Conservation (phyloP, 2,888 invertebrate species). For the Formica aserva region DNA sequence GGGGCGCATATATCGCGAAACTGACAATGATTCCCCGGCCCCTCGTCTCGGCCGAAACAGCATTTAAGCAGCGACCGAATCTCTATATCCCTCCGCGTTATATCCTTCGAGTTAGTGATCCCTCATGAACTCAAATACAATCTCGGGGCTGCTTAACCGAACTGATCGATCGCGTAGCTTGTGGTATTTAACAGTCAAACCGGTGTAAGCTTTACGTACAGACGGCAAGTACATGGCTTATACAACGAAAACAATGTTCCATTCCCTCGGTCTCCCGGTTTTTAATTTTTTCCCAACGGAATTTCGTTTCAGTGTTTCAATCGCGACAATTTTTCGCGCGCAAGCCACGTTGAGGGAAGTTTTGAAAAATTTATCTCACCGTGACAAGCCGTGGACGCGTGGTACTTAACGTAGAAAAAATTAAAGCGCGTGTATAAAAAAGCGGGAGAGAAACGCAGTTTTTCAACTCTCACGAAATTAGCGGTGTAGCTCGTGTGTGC, state of each 20-base stretch:
- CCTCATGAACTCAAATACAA: constrained; percentile 66
- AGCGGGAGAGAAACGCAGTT: constrained; percentile 21
- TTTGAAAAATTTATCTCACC: constrained; percentile 44
- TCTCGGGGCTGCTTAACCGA: constrained; percentile 59
- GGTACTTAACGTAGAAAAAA: constrained; percentile 47
- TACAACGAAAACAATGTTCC: background rate
- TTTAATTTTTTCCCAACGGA: background rate
- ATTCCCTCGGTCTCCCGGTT: background rate
- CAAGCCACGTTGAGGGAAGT: background rate
- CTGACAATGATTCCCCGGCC: constrained; percentile 68
- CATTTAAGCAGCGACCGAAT: constrained; percentile 56
- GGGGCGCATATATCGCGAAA: constrained; percentile 66
- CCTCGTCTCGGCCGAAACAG: constrained; percentile 44
- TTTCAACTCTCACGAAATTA: constrained; percentile 43
- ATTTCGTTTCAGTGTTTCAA: constrained; percentile 7
- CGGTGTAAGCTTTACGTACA: background rate
- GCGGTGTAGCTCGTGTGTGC: constrained; percentile 15
- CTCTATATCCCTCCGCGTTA: constrained; percentile 24
- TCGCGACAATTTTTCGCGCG: constrained; percentile 28
- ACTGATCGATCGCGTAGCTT: constrained; percentile 49
- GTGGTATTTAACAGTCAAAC: constrained; percentile 1
- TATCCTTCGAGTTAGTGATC: constrained; percentile 60
- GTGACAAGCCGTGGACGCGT: constrained; percentile 35
- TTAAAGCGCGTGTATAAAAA: constrained; percentile 46
- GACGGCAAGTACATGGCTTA: background rate